Evolutionary conservation across 2,797 vertebrate genomes (phyloP), one percentile per base, ranked within the genome.

Genomic region (Falco novaeseelandiae): DNA sequence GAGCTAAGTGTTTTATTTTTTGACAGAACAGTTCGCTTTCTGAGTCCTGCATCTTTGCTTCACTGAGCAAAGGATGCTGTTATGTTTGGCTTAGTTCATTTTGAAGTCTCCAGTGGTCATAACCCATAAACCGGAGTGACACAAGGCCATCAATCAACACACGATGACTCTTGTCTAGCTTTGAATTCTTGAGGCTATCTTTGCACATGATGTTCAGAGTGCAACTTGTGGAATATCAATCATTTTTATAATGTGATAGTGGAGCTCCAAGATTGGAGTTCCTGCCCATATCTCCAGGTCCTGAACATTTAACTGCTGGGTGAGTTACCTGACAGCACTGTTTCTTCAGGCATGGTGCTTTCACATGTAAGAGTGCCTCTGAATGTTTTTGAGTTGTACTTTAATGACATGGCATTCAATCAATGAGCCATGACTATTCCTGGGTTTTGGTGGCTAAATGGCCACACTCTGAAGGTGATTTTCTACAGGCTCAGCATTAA

Each of bases 61-160:
- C 96, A 97, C 59, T 97, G 97, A 97, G 90, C 93, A 96, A 92
- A 79, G 97, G 96, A 76, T 95, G 96, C 82, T 93, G 96, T 98
- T 97, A 76, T 96, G 84, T 98, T 98, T 97, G 93, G 48, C 89
- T 97, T 96, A 96, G 97, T 98, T 98, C 97, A 98, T 98, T 98
- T 97, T 97, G 96, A 98, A 98, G 97, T 97, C 98, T 98, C 92
- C 83, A 88, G 87, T 73, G 97, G 98, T 98, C 97, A 97, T 97
- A 98, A 97, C 97, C 98, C 93, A 48, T 95, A 97, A 91, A 97
- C 92, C 94, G 95, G 97, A 98, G 96, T 98, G 98, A 99, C 98
- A 98, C 94, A 97, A 97, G 97, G 94, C 97, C 96, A 98, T 99
- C 98, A 98, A 98, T 99, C 98, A 99, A 97, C 54, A 83, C 38